These are phyloP conservation scores for Xyliphius kryptos DNA, from an alignment of 2,113 vertebrate genomes.

Conservation along the genomic window DNA sequence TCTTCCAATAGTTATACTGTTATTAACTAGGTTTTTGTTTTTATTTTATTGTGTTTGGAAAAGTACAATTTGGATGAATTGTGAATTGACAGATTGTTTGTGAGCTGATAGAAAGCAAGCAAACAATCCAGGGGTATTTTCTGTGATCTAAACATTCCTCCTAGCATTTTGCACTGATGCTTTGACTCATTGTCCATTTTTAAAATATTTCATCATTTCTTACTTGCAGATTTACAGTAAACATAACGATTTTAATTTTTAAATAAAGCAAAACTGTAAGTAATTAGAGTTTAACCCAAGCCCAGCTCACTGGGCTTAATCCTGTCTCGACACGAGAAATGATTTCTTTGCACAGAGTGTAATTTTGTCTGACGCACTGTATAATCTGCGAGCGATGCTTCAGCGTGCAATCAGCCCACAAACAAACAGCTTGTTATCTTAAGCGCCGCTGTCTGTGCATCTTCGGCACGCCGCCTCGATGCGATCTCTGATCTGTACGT, in stretches of 20 bases:
- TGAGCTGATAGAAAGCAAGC: not conserved
- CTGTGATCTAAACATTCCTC: not conserved
- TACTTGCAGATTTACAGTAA: not conserved
- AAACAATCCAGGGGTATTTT: not conserved
- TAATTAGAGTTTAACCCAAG: not conserved
- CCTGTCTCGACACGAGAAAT: not conserved
- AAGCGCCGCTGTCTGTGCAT: not conserved
- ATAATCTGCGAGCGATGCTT: constrained; percentile 9
- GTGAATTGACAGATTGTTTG: not conserved
- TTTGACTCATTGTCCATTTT: not conserved
- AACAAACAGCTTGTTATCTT: constrained; percentile 29
- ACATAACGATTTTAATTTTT: not conserved
- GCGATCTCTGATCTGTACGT: constrained; percentile 48
- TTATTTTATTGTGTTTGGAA: too few relatives aligned
- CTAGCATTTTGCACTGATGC: not conserved
- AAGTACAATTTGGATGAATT: not conserved
- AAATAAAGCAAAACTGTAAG: not conserved
- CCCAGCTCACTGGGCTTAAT: not conserved
- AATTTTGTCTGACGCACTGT: constrained; percentile 1
- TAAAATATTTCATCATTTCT: not conserved
- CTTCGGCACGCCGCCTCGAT: not conserved
- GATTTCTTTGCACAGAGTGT: not conserved
- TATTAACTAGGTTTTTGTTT: not conserved
- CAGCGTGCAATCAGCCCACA: constrained; percentile 4
- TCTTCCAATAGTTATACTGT: not conserved